A percentile compares a stretch with the other conserved stretches of the same genome.
These are phyloP conservation scores for Rachycentron canadum DNA, from an alignment of 2,797 vertebrate genomes.

Conservation along the genomic window DNA sequence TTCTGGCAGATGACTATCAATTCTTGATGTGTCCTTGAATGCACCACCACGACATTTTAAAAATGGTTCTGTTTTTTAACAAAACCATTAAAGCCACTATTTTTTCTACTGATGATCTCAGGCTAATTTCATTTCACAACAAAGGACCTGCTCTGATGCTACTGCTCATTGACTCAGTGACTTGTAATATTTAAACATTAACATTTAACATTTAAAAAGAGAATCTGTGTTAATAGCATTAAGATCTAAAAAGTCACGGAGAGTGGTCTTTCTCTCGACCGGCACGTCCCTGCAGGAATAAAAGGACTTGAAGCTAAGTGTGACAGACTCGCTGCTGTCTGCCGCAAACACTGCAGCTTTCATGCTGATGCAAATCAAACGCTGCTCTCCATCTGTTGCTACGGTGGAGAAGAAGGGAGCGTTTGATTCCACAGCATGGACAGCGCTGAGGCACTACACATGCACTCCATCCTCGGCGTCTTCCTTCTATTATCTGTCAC, in stretches of 20 bases:
- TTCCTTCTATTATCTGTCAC: background rate
- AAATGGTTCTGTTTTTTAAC: background rate
- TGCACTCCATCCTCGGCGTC: constrained; percentile 25
- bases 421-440: constrained; percentile 55
- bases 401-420: constrained; percentile 46
- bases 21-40: background rate
- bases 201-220: background rate
- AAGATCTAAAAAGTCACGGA: background rate
- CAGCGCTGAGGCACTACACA: constrained; percentile 20
- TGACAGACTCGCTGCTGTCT: constrained; percentile 45
- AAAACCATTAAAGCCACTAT: background rate
- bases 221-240: background rate
- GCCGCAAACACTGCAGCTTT: constrained; percentile 67
- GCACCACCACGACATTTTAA: background rate
- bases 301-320: constrained; percentile 30
- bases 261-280: background rate
- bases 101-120: background rate
- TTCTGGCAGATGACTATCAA: background rate
- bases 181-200: too few relatives aligned
- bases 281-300: background rate
- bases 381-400: constrained; percentile 51
- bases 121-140: background rate
- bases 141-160: background rate
- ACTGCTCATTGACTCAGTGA: too few relatives aligned
- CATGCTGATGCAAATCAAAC: constrained; percentile 69